Conservation (phyloP, 2,113 vertebrate species). For the Eonycteris spelaea region DNA sequence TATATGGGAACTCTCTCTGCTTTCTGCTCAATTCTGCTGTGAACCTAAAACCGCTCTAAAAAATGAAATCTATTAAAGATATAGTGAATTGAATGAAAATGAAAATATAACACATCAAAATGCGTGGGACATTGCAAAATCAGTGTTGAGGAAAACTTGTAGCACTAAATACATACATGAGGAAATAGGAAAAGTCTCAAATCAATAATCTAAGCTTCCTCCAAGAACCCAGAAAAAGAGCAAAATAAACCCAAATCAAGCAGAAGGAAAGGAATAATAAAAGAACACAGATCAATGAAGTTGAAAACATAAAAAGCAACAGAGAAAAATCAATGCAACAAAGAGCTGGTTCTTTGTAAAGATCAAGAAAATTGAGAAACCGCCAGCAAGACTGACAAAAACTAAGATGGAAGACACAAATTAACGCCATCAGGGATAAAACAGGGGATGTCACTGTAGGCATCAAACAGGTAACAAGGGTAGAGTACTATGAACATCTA, state of each 20-base stretch:
- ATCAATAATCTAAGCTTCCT: background rate
- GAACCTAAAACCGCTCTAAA: background rate
- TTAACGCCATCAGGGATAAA: background rate
- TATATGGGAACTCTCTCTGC: background rate
- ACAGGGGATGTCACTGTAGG: background rate
- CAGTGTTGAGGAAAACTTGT: background rate
- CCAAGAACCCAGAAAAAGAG: background rate
- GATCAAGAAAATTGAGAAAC: background rate
- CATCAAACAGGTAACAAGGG: background rate
- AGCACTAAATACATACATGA: background rate
- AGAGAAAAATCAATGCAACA: background rate
- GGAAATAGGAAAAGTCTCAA: background rate
- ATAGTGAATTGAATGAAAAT: background rate
- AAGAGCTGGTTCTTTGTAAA: background rate
- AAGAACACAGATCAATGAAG: background rate
- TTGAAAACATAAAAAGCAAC: background rate
- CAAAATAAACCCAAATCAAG: background rate
- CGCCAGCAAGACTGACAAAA: background rate
- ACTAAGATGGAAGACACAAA: background rate
- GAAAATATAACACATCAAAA: background rate
- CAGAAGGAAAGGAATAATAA: conserved; percentile 5
- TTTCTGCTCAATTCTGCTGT: background rate
- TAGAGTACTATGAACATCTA: background rate
- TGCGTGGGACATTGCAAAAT: background rate
- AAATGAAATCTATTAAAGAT: background rate